Evolutionary conservation across 2,888 invertebrate species (phyloP), one percentile per base, ranked within the genome.

Genomic region (Acronicta aceris): DNA sequence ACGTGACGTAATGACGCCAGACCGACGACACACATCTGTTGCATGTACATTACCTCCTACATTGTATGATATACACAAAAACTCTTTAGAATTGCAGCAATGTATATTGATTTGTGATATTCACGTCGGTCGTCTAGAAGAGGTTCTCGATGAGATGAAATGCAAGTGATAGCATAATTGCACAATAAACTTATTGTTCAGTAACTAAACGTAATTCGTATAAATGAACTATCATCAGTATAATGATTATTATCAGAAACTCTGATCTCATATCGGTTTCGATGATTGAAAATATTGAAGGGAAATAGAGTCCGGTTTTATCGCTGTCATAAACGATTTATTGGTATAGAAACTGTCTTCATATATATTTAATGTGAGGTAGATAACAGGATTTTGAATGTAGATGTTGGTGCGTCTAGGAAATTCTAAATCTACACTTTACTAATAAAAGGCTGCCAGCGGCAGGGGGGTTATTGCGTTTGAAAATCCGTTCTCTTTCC

Each of bases 161-260:
- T 90, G 88, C 85, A 74, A 83, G 83, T 81, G 89, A 92, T 92
- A 90, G 81, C 79, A 84, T 90, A 90, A 92, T 92, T 93, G 90
- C 90, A 92, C 91, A 92, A 91, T 88, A 88, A 87, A 84, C 81
- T n/a, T 83, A 89, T 92, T 93, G 92, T 93, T 88, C 84, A 81
- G 74, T 81, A 83, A 87, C 55, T 65, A 65, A 66, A 88, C 84
- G 81, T 86, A 86, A 87, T 86, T 81, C 81, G 80, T 87, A 87
- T 89, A 89, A 90, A 90, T 91, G 87, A 89, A 89, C 84, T 82
- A 84, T 89, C 88, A 81, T 83, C 86, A 82, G 79, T 79, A 78
- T 83, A 82, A 79, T 76, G 84, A 86, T 87, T 75, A 74, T 76
- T 85, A 90, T 89, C 88, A 71, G 58, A 57, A 66, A 48, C 36